Conservation (phyloP, 1,140 invertebrate genomes). For the Eupristina koningsbergeri region DNA sequence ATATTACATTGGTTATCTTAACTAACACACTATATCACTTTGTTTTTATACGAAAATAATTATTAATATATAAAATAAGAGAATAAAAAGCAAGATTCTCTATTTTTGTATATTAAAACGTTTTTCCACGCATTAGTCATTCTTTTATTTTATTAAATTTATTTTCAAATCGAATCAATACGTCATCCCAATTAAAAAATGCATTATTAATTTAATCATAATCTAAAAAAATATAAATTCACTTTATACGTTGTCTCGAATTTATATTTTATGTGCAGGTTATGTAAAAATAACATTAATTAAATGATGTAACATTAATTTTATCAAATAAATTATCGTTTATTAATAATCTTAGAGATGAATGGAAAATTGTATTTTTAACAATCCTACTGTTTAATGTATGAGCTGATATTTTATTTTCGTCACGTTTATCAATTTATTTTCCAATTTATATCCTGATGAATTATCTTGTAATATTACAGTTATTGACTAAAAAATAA, state of each 20-base stretch:
- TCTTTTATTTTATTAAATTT: not conserved
- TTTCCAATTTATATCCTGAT: not conserved
- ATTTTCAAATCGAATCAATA: not conserved
- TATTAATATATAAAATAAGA: not conserved
- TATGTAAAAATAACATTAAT: not conserved
- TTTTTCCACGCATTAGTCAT: no score
- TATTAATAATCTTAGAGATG: not conserved
- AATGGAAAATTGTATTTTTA: not conserved
- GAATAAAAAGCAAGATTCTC: not conserved
- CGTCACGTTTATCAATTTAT: not conserved
- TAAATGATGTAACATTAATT: not conserved
- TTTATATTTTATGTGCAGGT: not conserved
- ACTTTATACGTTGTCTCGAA: not conserved
- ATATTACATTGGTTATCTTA: not conserved
- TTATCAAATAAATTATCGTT: not conserved
- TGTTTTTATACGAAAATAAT: not conserved
- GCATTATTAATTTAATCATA: not conserved
- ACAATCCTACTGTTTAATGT: not conserved
- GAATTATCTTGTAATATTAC: not conserved
- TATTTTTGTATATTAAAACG: not conserved
- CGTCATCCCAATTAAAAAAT: not conserved
- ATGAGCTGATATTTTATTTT: not conserved
- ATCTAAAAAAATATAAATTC: not conserved
- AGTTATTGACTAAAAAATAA: not conserved
- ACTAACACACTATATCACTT: not conserved